Evolutionary conservation across 1,140 invertebrate genomes (phyloP), one percentile per base, ranked within the genome.

Genomic region (Aricia agestis): DNA sequence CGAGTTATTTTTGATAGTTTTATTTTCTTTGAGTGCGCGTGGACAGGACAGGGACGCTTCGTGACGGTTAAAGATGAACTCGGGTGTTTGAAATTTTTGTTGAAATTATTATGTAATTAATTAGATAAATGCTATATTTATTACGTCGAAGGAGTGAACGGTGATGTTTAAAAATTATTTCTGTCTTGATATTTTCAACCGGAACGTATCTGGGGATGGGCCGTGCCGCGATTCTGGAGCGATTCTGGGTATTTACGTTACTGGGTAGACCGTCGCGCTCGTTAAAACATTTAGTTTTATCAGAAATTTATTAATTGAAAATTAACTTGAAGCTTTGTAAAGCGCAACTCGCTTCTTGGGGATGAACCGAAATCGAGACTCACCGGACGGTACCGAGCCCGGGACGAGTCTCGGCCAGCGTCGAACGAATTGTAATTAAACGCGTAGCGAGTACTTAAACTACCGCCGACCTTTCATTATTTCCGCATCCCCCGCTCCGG

Each of bases 1-100:
- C 86, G 85, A 90, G 83, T 91, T 91, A 91, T 91, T 91, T 91
- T 91, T 90, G 89, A 91, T 91, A 91, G 85, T 89, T 91, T 91
- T 89, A 88, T 91, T 88, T 85, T 84, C 83, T 90, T 91, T 90
- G 87, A 88, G 87, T 89, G 87, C 87, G 89, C 85, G 84, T 79
- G 79, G 85, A 83, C 85, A 76, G 83, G 82, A 84, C 84, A 82
- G 80, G 78, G 87, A 90, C 82, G 78, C 58, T 41, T 85, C 87
- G 82, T 85, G 83, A 83, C 82, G 75, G 81, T 89, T 86, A 81
- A 78, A 82, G 82, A 80, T 78, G 78, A 84, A 84, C 85, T 86
- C 82, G 80, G 85, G 84, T 90, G 87, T 90, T 89, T 89, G 84
- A 89, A 88, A 86, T 83, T 91, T 91, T 90, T 91, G 89, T 91